phyloP scores from a whole-genome alignment of 2,797 vertebrate genomes.

The Pygocentrus nattereri region DNA sequence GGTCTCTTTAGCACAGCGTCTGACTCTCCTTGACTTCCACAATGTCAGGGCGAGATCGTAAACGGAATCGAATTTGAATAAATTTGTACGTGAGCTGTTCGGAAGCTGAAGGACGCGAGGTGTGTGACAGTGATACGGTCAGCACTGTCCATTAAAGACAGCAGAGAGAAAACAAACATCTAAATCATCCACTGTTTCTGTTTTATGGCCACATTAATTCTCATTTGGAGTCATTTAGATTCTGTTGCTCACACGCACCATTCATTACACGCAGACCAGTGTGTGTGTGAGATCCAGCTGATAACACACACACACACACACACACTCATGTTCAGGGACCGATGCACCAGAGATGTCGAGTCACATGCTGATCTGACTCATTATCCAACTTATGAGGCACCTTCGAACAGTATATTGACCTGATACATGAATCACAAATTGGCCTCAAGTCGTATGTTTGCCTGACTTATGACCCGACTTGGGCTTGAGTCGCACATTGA shows the following conservation, averaged over 20 bases:
- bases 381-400: no score
- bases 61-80: conserved; percentile 39
- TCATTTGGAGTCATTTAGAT: conserved; percentile 26
- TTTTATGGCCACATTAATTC: conserved; percentile 3
- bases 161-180: neutral
- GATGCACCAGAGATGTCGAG: no score
- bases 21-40: conserved; percentile 47
- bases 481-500: no score
- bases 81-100: neutral
- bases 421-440: no score
- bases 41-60: conserved; percentile 26
- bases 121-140: neutral
- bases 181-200: conserved; percentile 6
- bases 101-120: conserved; percentile 1
- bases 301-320: neutral
- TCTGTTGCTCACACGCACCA: conserved; percentile 11
- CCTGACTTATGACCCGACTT: no score
- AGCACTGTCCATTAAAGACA: neutral
- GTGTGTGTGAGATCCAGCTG: neutral
- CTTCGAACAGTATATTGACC: no score
- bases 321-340: neutral
- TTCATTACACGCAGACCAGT: conserved; percentile 44
- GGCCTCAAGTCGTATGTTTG: no score
- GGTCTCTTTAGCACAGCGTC: conserved; percentile 22
- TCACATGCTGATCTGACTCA: no score